Conservation (phyloP, 1,140 invertebrate species). For the Lycorma delicatula region DNA sequence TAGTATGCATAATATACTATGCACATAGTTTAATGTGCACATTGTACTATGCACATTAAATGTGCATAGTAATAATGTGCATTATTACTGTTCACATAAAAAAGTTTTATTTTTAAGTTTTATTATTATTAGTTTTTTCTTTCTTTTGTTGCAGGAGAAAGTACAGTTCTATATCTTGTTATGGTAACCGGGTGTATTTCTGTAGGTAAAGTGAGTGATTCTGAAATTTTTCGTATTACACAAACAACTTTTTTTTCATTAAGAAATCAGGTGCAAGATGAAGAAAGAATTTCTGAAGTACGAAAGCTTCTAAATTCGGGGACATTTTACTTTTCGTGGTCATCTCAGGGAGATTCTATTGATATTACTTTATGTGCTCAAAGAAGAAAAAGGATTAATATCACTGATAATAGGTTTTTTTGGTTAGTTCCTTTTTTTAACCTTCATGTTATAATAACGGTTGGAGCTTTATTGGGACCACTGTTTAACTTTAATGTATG, state of each 20-base stretch:
- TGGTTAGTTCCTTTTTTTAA: not conserved
- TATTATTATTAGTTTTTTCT: too few relatives aligned
- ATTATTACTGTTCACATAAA: too few relatives aligned
- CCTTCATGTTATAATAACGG: not conserved
- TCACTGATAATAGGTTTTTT: slow-evolving; percentile 64
- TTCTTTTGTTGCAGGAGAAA: too few relatives aligned
- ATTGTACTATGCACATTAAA: too few relatives aligned
- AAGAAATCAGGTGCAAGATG: slow-evolving; percentile 65
- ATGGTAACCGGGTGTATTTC: slow-evolving; percentile 77
- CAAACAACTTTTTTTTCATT: slow-evolving; percentile 83
- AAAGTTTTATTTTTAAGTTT: too few relatives aligned
- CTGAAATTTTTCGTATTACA: slow-evolving; percentile 88
- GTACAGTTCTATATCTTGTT: not conserved
- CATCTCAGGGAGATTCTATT: slow-evolving; percentile 38
- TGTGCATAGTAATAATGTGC: too few relatives aligned
- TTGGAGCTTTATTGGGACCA: not conserved
- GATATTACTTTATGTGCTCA: slow-evolving; percentile 92
- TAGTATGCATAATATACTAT: too few relatives aligned
- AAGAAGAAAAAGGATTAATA: slow-evolving; percentile 60
- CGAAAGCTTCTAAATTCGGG: slow-evolving; percentile 88
- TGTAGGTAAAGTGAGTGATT: slow-evolving; percentile 85
- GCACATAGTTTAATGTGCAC: too few relatives aligned
- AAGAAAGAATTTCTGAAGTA: slow-evolving; percentile 71
- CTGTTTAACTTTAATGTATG: not conserved
- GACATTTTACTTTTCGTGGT: slow-evolving; percentile 93